Conservation (phyloP, 2,113 vertebrate species). For the Gymnobelideus leadbeateri region DNA sequence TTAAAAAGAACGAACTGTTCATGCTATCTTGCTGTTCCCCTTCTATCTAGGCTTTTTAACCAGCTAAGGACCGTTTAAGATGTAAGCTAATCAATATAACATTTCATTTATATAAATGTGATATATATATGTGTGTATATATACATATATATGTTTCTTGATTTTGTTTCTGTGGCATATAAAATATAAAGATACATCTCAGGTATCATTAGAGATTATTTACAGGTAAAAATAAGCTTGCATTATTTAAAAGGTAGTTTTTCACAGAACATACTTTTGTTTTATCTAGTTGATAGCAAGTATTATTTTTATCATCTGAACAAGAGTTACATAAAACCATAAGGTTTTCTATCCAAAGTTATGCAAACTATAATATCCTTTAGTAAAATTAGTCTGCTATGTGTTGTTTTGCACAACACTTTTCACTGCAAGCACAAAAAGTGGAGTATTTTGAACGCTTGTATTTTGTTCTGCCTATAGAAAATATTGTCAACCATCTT, state of each 20-base stretch:
- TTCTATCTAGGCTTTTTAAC: constrained; percentile 14
- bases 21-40: not conserved
- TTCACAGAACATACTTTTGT: constrained; percentile 20
- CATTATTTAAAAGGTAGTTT: constrained; percentile 50
- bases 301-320: not conserved
- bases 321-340: constrained; percentile 39
- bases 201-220: not conserved
- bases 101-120: constrained; percentile 4
- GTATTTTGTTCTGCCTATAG: not conserved
- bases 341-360: not conserved
- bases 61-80: not conserved
- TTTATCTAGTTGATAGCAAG: constrained; percentile 1
- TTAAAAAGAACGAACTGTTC: not conserved
- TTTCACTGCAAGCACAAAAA: constrained; percentile 46
- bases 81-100: not conserved
- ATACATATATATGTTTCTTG: not conserved
- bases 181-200: not conserved
- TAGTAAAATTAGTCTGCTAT: constrained; percentile 23
- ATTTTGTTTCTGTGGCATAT: not conserved
- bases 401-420: not conserved
- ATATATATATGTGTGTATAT: not conserved
- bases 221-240: not conserved
- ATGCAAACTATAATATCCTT: constrained; percentile 5
- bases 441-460: constrained; percentile 1
- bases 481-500: not conserved